These are phyloP conservation scores for Anas platyrhynchos DNA, from an alignment of 2,113 vertebrate species.

Conservation along the genomic window DNA sequence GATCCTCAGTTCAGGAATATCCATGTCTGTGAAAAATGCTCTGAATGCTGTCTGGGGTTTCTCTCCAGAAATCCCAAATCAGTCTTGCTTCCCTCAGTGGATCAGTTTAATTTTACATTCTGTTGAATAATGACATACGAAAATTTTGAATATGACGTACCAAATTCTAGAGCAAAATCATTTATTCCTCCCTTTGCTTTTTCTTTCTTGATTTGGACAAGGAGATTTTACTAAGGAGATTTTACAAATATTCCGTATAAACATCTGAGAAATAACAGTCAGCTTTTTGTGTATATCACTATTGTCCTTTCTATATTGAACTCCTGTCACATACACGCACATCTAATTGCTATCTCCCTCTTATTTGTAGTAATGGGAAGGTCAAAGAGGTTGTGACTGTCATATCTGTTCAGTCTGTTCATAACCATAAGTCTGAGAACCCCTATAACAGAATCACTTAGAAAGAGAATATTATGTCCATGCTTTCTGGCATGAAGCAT, in stretches of 20 bases:
- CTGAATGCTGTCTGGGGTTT: not conserved
- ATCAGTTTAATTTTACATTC: not conserved
- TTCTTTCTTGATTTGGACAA: not conserved
- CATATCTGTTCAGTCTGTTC: not conserved
- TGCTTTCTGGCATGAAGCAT: not conserved
- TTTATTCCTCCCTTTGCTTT: not conserved
- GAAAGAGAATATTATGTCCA: not conserved
- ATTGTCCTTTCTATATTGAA: not conserved
- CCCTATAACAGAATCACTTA: not conserved
- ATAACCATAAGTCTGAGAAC: not conserved
- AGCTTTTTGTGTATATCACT: not conserved
- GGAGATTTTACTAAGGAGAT: not conserved
- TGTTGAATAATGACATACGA: not conserved
- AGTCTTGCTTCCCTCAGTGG: not conserved
- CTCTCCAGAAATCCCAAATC: not conserved
- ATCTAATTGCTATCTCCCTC: not conserved
- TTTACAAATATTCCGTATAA: not conserved
- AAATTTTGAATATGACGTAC: not conserved
- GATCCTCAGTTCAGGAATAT: not conserved
- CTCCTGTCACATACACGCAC: fast-evolving
- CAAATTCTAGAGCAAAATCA: not conserved
- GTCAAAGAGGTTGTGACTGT: not conserved
- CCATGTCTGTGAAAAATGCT: not conserved
- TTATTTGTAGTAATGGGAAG: not conserved
- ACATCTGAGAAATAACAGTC: not conserved